Percentiles rank a stretch among this genome's conserved stretches.
These are phyloP conservation scores for Diplodus sargus DNA, from an alignment of 2,797 vertebrate genomes.

Conservation along the genomic window DNA sequence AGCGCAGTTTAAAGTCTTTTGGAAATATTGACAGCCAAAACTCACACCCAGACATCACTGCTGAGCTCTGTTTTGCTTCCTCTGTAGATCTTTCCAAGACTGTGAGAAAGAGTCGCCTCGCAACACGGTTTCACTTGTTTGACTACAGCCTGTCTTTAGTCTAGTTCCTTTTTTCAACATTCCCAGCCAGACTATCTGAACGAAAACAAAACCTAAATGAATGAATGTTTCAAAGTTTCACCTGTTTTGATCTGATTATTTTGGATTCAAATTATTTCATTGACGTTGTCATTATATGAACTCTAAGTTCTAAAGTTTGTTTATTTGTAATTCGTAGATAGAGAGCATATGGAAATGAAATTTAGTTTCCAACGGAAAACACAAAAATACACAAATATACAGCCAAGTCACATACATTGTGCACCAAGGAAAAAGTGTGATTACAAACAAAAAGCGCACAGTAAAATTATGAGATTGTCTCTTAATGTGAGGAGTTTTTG, in stretches of 20 bases:
- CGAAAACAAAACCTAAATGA: constrained; percentile 2
- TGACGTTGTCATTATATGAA: no score
- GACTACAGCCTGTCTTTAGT: constrained; percentile 14
- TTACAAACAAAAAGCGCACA: no score
- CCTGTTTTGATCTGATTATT: background rate
- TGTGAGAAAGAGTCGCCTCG: constrained; percentile 66
- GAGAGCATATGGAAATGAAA: no score
- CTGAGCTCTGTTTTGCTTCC: constrained; percentile 50
- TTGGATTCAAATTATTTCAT: background rate
- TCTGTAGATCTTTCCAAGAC: constrained; percentile 60
- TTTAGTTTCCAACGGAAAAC: no score
- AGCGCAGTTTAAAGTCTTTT: constrained; percentile 72
- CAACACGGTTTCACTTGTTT: constrained; percentile 57
- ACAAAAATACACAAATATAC: no score
- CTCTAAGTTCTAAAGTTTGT: no score
- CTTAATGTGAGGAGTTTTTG: no score
- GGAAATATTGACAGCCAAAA: constrained; percentile 69
- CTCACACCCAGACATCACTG: constrained; percentile 63
- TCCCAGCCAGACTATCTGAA: constrained; percentile 11
- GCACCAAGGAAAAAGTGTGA: no score
- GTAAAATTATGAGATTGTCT: no score
- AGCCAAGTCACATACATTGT: no score
- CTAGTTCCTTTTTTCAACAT: constrained; percentile 48
- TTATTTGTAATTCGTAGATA: no score
- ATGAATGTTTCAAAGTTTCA: background rate